Conservation (phyloP, 2,113 vertebrate genomes). For the Cervus canadensis region DNA sequence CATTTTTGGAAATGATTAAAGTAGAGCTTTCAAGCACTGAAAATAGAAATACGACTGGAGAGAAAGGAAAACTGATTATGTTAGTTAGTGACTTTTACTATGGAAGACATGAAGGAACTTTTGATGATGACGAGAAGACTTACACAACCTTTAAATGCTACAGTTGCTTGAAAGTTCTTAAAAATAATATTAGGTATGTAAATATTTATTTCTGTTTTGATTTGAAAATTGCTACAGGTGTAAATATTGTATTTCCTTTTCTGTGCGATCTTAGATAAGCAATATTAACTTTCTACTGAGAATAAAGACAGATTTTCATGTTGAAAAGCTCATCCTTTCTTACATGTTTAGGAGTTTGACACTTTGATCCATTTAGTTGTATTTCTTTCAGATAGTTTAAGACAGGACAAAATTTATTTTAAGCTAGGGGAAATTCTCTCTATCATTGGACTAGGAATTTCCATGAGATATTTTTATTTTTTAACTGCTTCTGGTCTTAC, state of each 20-base stretch:
- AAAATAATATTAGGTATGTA: constrained; percentile 96
- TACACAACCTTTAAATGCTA: constrained; percentile 93
- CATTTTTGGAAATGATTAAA: constrained; percentile 63
- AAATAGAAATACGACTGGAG: constrained; percentile 59
- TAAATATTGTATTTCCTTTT: not conserved
- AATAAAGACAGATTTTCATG: not conserved
- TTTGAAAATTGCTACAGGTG: constrained; percentile 22
- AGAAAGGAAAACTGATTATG: constrained; percentile 94
- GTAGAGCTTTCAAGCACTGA: constrained; percentile 52
- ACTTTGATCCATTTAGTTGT: not conserved
- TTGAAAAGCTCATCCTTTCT: constrained; percentile 1
- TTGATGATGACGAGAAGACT: constrained; percentile 83
- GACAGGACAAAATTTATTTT: not conserved
- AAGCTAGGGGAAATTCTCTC: not conserved
- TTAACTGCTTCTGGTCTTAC: not conserved
- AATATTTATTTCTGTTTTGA: not conserved
- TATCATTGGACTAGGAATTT: not conserved
- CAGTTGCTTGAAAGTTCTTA: constrained; percentile 96
- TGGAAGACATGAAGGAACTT: constrained; percentile 88
- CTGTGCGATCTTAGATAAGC: not conserved
- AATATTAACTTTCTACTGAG: not conserved
- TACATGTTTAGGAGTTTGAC: constrained; percentile 37
- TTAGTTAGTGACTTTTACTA: constrained; percentile 97
- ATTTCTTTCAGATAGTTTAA: constrained; percentile 14
- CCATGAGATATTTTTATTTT: not conserved